These are phyloP conservation scores for Hirundichthys speculiger DNA, from an alignment of 2,113 vertebrate species.

Conservation along the genomic window DNA sequence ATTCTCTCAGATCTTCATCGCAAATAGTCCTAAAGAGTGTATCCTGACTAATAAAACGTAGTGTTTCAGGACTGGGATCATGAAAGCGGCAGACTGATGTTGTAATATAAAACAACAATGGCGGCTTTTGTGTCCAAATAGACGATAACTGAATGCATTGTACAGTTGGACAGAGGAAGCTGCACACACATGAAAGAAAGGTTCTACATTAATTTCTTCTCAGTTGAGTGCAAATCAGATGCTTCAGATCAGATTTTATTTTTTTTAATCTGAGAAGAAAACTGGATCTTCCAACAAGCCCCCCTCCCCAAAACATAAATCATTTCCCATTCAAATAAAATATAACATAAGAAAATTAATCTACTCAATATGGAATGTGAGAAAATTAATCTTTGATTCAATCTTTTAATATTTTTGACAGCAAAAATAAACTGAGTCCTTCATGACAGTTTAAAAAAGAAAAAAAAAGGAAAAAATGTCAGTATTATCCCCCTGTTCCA, in stretches of 20 bases:
- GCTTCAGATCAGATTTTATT: conserved; percentile 89
- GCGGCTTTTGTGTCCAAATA: conserved; percentile 85
- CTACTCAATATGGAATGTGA: conserved; percentile 96
- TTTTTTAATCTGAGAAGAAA: conserved; percentile 80
- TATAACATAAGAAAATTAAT: conserved; percentile 81
- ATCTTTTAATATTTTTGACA: conserved; percentile 81
- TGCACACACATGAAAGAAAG: conserved; percentile 90
- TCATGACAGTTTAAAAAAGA: conserved; percentile 88
- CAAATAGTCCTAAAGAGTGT: conserved; percentile 51
- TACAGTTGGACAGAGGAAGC: conserved; percentile 91
- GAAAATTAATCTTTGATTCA: conserved; percentile 87
- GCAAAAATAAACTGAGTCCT: conserved; percentile 93
- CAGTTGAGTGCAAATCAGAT: conserved; percentile 98
- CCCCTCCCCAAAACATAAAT: conserved; percentile 76
- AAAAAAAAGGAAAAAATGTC: conserved; percentile 73
- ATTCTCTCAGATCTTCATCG: conserved; percentile 77
- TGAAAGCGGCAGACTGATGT: conserved; percentile 84
- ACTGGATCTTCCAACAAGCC: conserved; percentile 74
- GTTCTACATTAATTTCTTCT: conserved; percentile 92
- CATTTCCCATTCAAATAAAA: conserved; percentile 81
- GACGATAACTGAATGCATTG: conserved; percentile 94
- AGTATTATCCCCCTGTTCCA: conserved; percentile 63
- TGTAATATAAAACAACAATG: conserved; percentile 84
- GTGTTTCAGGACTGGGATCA: conserved; percentile 89
- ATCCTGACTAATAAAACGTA: conserved; percentile 79